Base-by-base conservation (phyloP, 2,113 vertebrate genomes). In the Nanorana parkeri region DNA sequence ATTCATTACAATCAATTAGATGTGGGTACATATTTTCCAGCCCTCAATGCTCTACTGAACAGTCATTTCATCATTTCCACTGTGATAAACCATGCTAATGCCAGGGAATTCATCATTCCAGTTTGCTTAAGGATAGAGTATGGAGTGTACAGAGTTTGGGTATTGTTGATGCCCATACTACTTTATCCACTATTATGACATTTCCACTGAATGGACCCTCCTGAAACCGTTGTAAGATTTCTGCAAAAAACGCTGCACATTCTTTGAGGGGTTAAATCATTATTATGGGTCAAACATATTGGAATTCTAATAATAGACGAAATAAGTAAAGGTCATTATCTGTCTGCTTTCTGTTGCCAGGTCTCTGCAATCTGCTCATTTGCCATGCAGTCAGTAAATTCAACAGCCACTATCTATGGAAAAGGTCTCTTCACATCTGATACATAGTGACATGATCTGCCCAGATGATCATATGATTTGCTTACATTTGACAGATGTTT, bases 391-490 rank as follows among this genome's bases (percentile, higher is more conserved):
- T 51, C 24, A 55, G 61, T 65, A 19, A 26, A 24, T 52, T 52
- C 61, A 78, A 17, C 51, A 29, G 26, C 24, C 41, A 41, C 61
- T 24, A 63, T 41, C 73, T 66, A 52, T 13, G 10, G 8, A 54
- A 32, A 78, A 54, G 64, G 17, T 56, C 24, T 55, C 3, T 55
- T 23, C 16, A 55, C 19, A 78, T 29, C 23, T 78, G 76, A 78
- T 78, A 15, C 21, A 23, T 78, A 51, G 29, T 54, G 63, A 78
- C 76, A 78, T 65, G 75, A 65, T 77, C 75, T 66, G 61, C 75
- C 47, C 36, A 77, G 60, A 54, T 64, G 63, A 67, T 67, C 51
- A 16, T 68, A n/a, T 78, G 77, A 78, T 78, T 66, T 78, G 20
- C 64, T 68, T 32, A 21, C 68, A 32, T 56, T 51, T 78, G 77